Conservation (phyloP, 2,797 vertebrate species). For the Denticeps clupeoides region DNA sequence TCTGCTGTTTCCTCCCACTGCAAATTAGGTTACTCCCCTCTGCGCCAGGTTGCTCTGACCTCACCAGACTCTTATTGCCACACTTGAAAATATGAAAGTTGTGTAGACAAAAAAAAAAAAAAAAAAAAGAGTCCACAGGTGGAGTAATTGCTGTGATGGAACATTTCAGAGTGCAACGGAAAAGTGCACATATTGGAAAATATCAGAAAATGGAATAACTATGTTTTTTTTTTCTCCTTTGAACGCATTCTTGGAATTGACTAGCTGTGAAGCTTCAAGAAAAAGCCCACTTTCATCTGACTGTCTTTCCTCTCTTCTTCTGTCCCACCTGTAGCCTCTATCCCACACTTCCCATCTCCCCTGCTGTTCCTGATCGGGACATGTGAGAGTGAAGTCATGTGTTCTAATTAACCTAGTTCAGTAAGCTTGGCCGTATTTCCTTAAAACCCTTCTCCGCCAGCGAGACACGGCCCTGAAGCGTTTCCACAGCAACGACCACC, state of each 20-base stretch:
- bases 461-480: not conserved
- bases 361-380: not conserved
- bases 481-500: conserved; percentile 2
- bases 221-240: too few relatives aligned
- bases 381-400: conserved; percentile 10
- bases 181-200: too few relatives aligned
- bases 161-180: not conserved
- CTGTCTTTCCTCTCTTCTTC: not conserved
- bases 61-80: not conserved
- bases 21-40: conserved; percentile 6
- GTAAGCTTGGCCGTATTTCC: conserved; percentile 9
- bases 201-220: too few relatives aligned
- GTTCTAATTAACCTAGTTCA: conserved; percentile 18
- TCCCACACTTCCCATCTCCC: not conserved
- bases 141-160: not conserved
- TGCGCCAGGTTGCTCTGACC: conserved; percentile 2
- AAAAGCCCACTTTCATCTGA: not conserved
- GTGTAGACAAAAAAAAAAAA: not conserved
- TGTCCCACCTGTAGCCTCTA: too few relatives aligned
- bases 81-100: not conserved
- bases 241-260: too few relatives aligned
- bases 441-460: conserved; percentile 10
- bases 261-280: not conserved
- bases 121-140: not conserved
- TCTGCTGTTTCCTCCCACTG: not conserved